A percentile compares a stretch with the other conserved stretches of the same genome.
phyloP scores from a whole-genome alignment of 2,113 vertebrate species.

The Menidia beryllina region DNA sequence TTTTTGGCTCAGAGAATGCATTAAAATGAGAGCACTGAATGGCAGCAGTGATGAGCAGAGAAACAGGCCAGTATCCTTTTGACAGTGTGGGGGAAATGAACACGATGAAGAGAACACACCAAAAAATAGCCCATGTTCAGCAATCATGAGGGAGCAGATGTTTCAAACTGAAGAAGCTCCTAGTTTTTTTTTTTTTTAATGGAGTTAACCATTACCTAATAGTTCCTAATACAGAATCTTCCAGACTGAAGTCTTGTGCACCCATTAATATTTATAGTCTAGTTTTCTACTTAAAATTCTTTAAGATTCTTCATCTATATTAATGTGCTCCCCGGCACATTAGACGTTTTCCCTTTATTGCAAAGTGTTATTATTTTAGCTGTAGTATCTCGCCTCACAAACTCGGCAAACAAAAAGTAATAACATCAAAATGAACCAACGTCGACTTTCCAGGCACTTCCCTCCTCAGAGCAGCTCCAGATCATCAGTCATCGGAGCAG shows the following conservation, averaged over 20 bases:
- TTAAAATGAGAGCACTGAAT: neutral
- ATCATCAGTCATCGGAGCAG: neutral
- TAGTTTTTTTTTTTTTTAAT: neutral
- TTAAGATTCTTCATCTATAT: neutral
- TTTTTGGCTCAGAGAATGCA: neutral
- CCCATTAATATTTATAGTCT: neutral
- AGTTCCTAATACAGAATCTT: neutral
- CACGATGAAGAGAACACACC: neutral
- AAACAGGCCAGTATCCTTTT: neutral
- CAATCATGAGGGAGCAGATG: neutral
- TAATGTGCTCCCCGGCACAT: neutral
- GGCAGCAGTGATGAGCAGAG: too few species aligned
- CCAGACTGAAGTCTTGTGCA: neutral
- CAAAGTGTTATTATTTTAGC: neutral
- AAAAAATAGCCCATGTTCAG: too few species aligned
- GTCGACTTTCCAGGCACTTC: neutral
- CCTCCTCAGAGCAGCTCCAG: neutral
- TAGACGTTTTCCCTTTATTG: neutral
- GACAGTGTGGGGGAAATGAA: neutral
- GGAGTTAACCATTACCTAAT: neutral
- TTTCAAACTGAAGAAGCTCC: neutral
- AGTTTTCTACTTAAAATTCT: neutral
- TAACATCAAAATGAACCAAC: neutral
- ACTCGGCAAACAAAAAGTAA: neutral
- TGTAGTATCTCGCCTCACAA: neutral